Conservation (phyloP, 2,888 invertebrate genomes). For the Sminthurinus aureus region DNA sequence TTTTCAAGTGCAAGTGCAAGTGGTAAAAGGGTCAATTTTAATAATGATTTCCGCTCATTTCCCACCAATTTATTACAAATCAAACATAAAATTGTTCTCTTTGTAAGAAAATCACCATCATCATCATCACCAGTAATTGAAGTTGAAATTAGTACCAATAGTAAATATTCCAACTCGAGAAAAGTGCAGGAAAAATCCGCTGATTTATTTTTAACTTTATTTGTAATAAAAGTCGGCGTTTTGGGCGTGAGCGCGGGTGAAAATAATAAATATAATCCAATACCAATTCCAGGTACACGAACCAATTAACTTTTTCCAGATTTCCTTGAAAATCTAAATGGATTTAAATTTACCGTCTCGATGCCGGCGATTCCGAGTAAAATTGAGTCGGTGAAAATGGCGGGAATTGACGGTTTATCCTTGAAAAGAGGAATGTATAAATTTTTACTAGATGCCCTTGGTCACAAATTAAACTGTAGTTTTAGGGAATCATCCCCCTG, state of each 20-base stretch:
- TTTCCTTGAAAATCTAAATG: slow-evolving; percentile 6
- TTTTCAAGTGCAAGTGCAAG: neutral
- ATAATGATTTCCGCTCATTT: too few species aligned
- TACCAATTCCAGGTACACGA: neutral
- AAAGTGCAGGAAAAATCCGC: neutral
- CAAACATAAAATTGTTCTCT: neutral
- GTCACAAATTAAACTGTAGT: neutral
- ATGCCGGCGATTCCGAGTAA: neutral
- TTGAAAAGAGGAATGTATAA: slow-evolving; percentile 14
- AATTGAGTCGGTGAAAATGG: neutral
- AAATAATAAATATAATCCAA: neutral
- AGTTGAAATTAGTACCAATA: neutral
- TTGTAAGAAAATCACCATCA: neutral
- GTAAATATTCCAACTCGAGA: neutral
- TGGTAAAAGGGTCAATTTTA: too few species aligned
- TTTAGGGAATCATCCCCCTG: neutral
- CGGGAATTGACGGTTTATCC: neutral
- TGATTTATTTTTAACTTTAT: neutral
- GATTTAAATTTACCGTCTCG: neutral
- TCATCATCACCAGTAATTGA: neutral
- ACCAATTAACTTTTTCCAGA: slow-evolving; percentile 4
- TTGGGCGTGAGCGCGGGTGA: too few species aligned
- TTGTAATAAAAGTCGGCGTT: too few species aligned
- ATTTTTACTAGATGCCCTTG: neutral
- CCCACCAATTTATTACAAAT: neutral